A percentile compares a stretch with the other conserved stretches of the same genome.
Conservation (phyloP, 2,797 vertebrate genomes). For the Hafferia zeledoni region DNA sequence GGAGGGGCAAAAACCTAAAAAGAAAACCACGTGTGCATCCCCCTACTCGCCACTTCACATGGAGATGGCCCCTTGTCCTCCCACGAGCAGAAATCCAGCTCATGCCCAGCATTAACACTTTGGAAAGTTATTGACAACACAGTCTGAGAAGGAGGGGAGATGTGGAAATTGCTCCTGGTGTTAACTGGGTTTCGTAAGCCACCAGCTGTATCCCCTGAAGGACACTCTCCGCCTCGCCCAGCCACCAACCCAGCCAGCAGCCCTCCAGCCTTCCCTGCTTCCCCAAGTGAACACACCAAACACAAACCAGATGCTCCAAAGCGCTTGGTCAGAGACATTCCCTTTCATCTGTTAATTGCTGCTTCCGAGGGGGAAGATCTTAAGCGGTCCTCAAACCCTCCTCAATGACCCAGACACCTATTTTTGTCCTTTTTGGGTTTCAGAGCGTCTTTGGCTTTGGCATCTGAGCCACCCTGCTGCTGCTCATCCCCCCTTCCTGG, state of each 20-base stretch:
- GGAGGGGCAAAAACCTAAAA: not conserved
- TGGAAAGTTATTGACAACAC: not conserved
- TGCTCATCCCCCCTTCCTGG: not conserved
- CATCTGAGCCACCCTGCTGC: not conserved
- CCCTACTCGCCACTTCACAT: rapidly evolving
- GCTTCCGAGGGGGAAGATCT: not conserved
- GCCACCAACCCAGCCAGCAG: not conserved
- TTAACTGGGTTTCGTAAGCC: not conserved
- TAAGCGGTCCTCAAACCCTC: not conserved
- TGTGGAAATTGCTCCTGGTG: not conserved
- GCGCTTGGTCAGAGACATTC: not conserved
- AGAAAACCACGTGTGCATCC: not conserved
- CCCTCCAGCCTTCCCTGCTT: not conserved
- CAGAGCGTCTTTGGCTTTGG: not conserved
- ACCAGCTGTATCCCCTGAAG: not conserved
- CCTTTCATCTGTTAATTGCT: constrained; percentile 46
- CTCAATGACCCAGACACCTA: not conserved
- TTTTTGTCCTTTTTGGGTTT: not conserved
- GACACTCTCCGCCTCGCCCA: not conserved
- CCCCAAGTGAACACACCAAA: not conserved
- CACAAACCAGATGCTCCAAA: constrained; percentile 21
- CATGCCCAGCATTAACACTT: rapidly evolving
- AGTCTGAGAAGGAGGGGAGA: not conserved
- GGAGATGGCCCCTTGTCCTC: not conserved
- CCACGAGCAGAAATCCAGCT: not conserved